Conservation (phyloP, 2,888 invertebrate species). For the Drosophila birchii region DNA sequence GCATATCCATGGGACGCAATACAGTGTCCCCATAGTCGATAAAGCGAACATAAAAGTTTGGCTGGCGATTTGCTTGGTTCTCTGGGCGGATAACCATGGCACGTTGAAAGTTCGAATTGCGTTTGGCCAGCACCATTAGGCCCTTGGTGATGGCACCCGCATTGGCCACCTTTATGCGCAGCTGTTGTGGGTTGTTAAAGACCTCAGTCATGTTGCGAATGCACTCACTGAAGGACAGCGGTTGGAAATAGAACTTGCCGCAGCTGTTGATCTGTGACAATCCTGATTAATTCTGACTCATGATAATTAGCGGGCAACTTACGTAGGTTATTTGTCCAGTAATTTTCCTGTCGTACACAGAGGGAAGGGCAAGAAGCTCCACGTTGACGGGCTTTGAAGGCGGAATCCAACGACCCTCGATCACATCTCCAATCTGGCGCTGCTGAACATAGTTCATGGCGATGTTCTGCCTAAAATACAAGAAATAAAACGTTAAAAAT, state of each 20-base stretch:
- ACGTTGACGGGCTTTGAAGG: conserved; percentile 81
- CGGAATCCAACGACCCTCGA: conserved; percentile 75
- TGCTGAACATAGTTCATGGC: conserved; percentile 86
- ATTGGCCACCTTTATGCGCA: conserved; percentile 66
- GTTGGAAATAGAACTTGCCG: conserved; percentile 83
- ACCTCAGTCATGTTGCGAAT: conserved; percentile 82
- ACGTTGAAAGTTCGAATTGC: conserved; percentile 86
- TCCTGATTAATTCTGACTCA: not conserved
- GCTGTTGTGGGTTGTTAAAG: conserved; percentile 82
- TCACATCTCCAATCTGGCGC: conserved; percentile 71
- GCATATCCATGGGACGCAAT: conserved; percentile 84
- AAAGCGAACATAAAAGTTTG: conserved; percentile 88
- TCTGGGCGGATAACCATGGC: conserved; percentile 86
- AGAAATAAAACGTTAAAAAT: too few relatives aligned
- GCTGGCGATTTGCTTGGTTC: conserved; percentile 55
- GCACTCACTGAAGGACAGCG: conserved; percentile 69
- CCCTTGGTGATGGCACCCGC: conserved; percentile 84
- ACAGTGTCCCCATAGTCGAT: conserved; percentile 91
- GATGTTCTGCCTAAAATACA: conserved; percentile 83
- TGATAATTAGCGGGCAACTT: conserved; percentile 62
- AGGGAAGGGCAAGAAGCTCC: conserved; percentile 87
- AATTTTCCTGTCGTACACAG: conserved; percentile 86
- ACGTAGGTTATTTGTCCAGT: conserved; percentile 86
- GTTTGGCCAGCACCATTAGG: conserved; percentile 87
- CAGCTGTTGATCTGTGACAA: conserved; percentile 78